Percentiles rank a stretch among this genome's conserved stretches.
phyloP scores from a whole-genome alignment of 1,140 invertebrate genomes.

The Pseudomyrmex sp. region DNA sequence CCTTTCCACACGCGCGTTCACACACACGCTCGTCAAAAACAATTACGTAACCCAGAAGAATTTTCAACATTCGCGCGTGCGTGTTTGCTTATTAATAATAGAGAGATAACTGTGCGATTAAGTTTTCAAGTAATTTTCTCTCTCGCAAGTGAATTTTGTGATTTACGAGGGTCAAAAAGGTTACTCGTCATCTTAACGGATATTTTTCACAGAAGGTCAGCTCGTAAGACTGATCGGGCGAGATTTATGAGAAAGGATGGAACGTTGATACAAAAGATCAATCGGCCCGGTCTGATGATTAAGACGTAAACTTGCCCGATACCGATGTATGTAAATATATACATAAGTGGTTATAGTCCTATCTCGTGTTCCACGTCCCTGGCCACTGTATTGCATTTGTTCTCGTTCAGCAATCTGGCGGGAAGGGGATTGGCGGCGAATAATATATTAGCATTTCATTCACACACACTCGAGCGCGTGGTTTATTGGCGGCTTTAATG shows the following conservation, averaged over 20 bases:
- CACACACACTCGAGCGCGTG: constrained; percentile 46
- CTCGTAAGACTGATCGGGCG: constrained; percentile 21
- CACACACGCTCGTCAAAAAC: no score
- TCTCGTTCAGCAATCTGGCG: constrained; percentile 57
- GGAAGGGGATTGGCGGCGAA: constrained; percentile 63
- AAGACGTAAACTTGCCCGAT: constrained; percentile 66
- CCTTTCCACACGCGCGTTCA: background rate
- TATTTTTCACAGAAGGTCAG: constrained; percentile 18
- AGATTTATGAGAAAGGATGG: constrained; percentile 64
- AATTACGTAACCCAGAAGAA: no score
- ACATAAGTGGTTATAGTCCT: constrained; percentile 35
- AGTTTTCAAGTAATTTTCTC: no score
- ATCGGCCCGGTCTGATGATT: constrained; percentile 62
- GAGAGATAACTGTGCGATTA: no score
- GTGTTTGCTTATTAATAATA: no score
- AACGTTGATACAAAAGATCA: constrained; percentile 62
- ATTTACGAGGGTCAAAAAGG: constrained; percentile 35
- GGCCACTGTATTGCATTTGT: constrained; percentile 42
- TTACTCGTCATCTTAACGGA: constrained; percentile 35
- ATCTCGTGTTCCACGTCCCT: constrained; percentile 42
- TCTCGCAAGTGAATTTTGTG: constrained; percentile 4
- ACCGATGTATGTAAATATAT: constrained; percentile 2
- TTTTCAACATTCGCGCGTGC: no score
- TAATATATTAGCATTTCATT: constrained; percentile 75
- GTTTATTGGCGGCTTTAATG: constrained; percentile 72